Evolutionary conservation across 1,140 invertebrate genomes (phyloP), one percentile per base, ranked within the genome.

Genomic region (Schlechtendalia chinensis): DNA sequence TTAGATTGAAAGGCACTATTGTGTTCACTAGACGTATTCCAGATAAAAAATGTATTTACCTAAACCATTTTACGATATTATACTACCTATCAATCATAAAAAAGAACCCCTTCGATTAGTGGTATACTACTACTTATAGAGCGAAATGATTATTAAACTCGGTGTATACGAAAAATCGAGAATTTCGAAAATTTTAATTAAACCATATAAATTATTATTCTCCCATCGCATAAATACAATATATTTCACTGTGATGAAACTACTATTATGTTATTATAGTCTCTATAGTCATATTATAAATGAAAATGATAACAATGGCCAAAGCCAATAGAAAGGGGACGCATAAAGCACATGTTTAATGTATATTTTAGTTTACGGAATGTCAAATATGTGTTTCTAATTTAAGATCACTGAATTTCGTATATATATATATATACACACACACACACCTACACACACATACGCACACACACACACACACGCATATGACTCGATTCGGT

Each of bases 371-470:
- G 67, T 50, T 69, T 69, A 69, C 14, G 67, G 67, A 69, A 69
- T 69, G 39, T 47, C 39, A 69, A 69, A 39, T 69, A 69, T 69
- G 67, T 69, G 67, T 69, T 69, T 69, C 67, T 27, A 69, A 69
- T 69, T 69, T 69, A 69, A 69, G 67, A 69, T 50, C 67, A 69
- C 67, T 47, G n/a, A 69, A 69, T 69, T 50, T 69, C 16, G 29
- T 67, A 39, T 39, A 61, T 22, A 56, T n/a, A 4, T 39, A 39
- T 39, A 39, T 39, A 39, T 39, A 39, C 8, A 39, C 8, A 39
- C 8, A 39, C 8, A 39, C 32, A 8, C 32, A n/a, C n/a, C n/a
- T 39, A 39, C 8, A 39, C 8, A 39, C 8, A 39, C 8, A 39
- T 39, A 39, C 8, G 8, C 32, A 8, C 32, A 39, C 8, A 39